These are phyloP conservation scores for Scrobipalpa costella DNA, from an alignment of 2,888 invertebrate species.

Conservation along the genomic window DNA sequence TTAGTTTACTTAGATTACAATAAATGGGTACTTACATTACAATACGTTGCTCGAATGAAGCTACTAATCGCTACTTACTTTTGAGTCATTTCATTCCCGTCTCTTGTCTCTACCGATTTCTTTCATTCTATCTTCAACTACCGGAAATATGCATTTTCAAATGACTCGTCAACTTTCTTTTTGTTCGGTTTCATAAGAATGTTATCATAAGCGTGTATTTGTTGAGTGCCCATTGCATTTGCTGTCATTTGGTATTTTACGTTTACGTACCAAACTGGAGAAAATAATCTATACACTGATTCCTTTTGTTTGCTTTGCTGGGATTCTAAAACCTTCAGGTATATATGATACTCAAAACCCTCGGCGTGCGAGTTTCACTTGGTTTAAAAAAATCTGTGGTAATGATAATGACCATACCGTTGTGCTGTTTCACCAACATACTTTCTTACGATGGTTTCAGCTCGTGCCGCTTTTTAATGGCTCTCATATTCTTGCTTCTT, in stretches of 20 bases:
- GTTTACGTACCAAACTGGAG: no score
- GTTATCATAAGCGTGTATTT: constrained; percentile 6
- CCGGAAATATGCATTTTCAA: neutral
- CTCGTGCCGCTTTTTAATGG: neutral
- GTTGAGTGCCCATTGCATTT: constrained; percentile 14
- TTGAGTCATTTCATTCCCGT: neutral
- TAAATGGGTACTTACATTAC: constrained; percentile 41
- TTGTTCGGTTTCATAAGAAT: neutral
- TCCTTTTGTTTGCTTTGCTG: no score
- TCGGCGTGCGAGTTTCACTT: neutral
- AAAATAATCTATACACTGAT: no score
- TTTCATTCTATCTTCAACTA: neutral
- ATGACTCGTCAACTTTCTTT: neutral
- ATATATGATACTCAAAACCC: neutral
- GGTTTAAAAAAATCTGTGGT: neutral
- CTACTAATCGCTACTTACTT: neutral
- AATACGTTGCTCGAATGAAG: neutral
- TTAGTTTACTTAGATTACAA: constrained; percentile 29
- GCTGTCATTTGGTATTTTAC: constrained; percentile 20
- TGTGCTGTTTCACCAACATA: neutral
- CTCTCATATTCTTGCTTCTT: neutral
- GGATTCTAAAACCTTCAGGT: neutral
- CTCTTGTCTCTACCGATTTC: neutral
- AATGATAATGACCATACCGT: neutral
- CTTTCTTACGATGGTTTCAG: neutral